phyloP scores from a whole-genome alignment of 2,113 vertebrate species.

The Mystacornis crossleyi region DNA sequence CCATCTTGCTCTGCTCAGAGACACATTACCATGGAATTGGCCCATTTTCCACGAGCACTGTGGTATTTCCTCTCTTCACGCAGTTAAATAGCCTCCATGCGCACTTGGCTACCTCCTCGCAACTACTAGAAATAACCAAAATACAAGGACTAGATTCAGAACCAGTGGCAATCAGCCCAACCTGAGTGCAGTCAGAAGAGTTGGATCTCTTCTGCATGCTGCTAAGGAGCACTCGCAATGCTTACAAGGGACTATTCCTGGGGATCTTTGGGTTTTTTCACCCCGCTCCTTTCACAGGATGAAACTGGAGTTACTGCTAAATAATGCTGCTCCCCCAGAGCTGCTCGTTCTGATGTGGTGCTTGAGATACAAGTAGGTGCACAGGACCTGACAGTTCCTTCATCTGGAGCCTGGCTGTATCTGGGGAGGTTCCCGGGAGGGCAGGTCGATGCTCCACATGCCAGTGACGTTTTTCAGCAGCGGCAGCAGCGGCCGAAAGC shows the following conservation, averaged over 20 bases:
- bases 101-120: neutral
- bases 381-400: neutral
- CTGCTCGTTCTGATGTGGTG: neutral
- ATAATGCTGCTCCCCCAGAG: neutral
- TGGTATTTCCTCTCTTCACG: conserved; percentile 47
- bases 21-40: conserved; percentile 28
- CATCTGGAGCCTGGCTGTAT: neutral
- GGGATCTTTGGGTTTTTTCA: neutral
- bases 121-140: neutral
- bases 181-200: neutral
- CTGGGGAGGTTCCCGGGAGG: neutral
- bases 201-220: neutral
- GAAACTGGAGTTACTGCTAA: neutral
- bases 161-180: neutral
- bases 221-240: neutral
- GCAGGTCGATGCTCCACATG: neutral
- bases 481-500: neutral
- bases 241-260: neutral
- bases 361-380: neutral
- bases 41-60: conserved; percentile 42
- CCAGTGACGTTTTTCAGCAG: neutral
- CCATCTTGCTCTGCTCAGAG: conserved; percentile 48
- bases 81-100: conserved; percentile 11
- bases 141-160: neutral
- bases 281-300: neutral